A percentile compares a stretch with the other conserved stretches of the same genome.
These are phyloP conservation scores for Bradypodion ventrale DNA, from an alignment of 2,797 vertebrate genomes.

Conservation along the genomic window DNA sequence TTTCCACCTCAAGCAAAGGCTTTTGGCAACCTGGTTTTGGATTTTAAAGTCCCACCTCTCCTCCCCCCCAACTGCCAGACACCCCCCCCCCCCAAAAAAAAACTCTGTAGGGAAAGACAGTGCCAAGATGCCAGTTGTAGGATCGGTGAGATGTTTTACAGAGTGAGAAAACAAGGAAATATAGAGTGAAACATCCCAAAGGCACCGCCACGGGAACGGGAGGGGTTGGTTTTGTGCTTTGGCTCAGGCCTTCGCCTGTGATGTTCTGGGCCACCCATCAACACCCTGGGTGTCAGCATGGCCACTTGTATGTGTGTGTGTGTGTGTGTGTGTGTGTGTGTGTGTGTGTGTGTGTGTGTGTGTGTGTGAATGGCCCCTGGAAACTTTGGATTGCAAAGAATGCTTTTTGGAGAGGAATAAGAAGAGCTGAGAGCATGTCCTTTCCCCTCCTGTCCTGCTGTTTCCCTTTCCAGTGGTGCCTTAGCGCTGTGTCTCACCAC, in stretches of 20 bases:
- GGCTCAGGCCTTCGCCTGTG: too few species aligned
- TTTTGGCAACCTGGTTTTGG: not conserved
- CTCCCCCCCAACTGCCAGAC: too few species aligned
- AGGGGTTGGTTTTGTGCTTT: not conserved
- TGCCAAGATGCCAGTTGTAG: slow-evolving; percentile 6
- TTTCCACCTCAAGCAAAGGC: not conserved
- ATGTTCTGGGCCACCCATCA: too few species aligned
- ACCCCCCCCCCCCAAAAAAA: not conserved
- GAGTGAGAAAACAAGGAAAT: not conserved
- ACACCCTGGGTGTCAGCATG: too few species aligned
- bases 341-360: too few species aligned
- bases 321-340: too few species aligned
- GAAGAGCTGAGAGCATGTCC: too few species aligned
- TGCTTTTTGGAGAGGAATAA: too few species aligned
- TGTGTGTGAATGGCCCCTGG: not conserved
- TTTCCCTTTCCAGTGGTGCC: not conserved
- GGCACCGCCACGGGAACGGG: not conserved
- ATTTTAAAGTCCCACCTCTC: too few species aligned
- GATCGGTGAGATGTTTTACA: not conserved
- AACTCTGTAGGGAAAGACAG: not conserved
- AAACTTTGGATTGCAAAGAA: not conserved
- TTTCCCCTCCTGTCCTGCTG: too few species aligned
- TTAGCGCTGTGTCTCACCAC: not conserved
- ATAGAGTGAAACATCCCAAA: not conserved
- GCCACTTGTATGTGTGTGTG: too few species aligned